A percentile compares a stretch with the other conserved stretches of the same genome.
phyloP scores from a whole-genome alignment of 37 sponge, comb jelly and placozoan species.

The Tethya wilhelma region DNA sequence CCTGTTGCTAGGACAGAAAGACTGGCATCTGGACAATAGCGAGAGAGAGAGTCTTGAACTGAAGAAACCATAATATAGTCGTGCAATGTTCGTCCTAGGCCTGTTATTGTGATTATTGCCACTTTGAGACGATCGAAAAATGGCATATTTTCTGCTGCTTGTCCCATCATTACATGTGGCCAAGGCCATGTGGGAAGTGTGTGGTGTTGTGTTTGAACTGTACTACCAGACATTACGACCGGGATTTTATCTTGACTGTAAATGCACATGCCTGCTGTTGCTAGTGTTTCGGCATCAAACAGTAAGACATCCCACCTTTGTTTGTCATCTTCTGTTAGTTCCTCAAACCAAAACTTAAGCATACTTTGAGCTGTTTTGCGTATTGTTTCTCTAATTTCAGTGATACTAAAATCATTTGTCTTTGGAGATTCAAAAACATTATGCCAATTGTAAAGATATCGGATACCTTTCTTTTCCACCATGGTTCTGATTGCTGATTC shows the following conservation, averaged over 20 bases:
- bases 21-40: not conserved
- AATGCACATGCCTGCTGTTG: too few relatives aligned
- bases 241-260: too few relatives aligned
- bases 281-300: too few relatives aligned
- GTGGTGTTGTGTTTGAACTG: not conserved
- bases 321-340: too few relatives aligned
- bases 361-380: not conserved
- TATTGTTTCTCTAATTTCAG: not conserved
- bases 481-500: not conserved
- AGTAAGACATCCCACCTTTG: too few relatives aligned
- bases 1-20: not conserved
- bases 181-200: not conserved
- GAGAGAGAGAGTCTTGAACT: not conserved
- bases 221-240: too few relatives aligned
- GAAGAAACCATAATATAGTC: not conserved
- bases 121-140: not conserved
- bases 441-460: too few relatives aligned
- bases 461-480: not conserved
- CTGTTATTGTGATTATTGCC: not conserved
- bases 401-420: not conserved
- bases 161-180: not conserved
- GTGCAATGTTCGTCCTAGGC: not conserved
- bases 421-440: too few relatives aligned
- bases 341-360: too few relatives aligned
- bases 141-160: not conserved